Evolutionary conservation across 2,888 invertebrate species (phyloP), one percentile per base, ranked within the genome.

Genomic region (Nemoura dubitans): DNA sequence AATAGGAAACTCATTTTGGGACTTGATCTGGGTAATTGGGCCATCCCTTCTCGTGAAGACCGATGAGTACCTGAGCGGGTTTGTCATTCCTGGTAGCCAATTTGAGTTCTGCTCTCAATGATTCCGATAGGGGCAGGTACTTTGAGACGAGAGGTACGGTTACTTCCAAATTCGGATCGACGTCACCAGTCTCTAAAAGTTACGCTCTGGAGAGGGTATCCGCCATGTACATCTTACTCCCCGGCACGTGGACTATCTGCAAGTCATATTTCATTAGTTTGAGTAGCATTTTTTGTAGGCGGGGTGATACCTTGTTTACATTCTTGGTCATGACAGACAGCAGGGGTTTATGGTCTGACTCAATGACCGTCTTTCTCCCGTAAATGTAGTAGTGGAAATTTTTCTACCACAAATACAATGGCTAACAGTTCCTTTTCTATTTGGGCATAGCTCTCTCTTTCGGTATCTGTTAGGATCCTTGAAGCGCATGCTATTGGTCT

Each of bases 1-100:
- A 86, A 82, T 82, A 78, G 10, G 5, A 10, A 6, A 10, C 36
- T 10, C 10, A 3, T 36, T 3, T 10, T 10, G 36, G 36, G 5
- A 36, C 36, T 10, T 36, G 36, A 36, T 36, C 5, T 10, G 10
- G 10, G 36, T 87, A 86, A 14, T 81, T 83, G 16, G 87, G 86
- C 87, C 87, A 87, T 0, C 87, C 87, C 7, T 87, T 30, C 14
- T 80, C 0, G 80, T 85, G 78, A 77, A 80, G 26, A 26, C 10
- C 27, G 3, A 3, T 14, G n/a, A 80, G 26, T 28, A 27, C 27
- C 28, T 80, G n/a, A 26, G 80, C 80, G 14, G 28, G 14, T 80
- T 26, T 28, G 27, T 28, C 26, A 26, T 80, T 80, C 25, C 10
- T 14, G 14, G 80, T 80, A 14, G 26, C 80, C 2, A 26, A 0